phyloP scores from a whole-genome alignment of 2,888 invertebrate genomes.

The Nycteola revayana region DNA sequence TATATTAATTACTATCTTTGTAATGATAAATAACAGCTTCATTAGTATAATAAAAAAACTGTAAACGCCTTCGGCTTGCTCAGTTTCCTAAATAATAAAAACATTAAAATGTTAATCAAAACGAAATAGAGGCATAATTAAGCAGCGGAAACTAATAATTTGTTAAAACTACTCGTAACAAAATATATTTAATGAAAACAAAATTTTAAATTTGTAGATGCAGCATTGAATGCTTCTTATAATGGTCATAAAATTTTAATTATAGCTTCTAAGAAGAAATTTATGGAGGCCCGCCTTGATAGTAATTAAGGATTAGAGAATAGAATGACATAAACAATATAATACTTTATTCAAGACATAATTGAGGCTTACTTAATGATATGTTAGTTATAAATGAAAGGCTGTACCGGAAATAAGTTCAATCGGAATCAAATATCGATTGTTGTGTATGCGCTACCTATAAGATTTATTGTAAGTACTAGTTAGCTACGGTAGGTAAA shows the following conservation, averaged over 20 bases:
- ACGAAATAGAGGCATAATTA: constrained; percentile 27
- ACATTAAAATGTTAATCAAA: constrained; percentile 36
- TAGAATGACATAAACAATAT: too few relatives aligned
- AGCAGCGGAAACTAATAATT: constrained; percentile 35
- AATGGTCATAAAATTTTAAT: constrained; percentile 18
- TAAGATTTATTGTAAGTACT: too few relatives aligned
- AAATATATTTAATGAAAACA: constrained; percentile 20
- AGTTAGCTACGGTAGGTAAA: too few relatives aligned
- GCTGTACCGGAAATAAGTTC: too few relatives aligned
- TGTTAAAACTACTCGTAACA: constrained; percentile 31
- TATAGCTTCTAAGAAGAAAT: not conserved
- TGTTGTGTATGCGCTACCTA: too few relatives aligned
- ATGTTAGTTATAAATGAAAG: too few relatives aligned
- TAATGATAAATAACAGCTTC: constrained; percentile 12
- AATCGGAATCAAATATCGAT: too few relatives aligned
- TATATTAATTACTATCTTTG: not conserved
- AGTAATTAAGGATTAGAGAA: too few relatives aligned
- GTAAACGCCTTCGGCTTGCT: constrained; percentile 10
- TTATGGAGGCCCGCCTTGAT: too few relatives aligned
- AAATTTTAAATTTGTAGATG: constrained; percentile 9
- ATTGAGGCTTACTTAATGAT: too few relatives aligned
- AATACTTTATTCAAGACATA: too few relatives aligned
- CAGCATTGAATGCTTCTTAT: constrained; percentile 20
- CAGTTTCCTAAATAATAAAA: constrained; percentile 32
- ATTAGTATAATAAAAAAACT: constrained; percentile 23